A percentile compares a stretch with the other conserved stretches of the same genome.
Evolutionary conservation across 2,888 invertebrate species (phyloP).

Genomic region (Cataglyphis albicans): DNA sequence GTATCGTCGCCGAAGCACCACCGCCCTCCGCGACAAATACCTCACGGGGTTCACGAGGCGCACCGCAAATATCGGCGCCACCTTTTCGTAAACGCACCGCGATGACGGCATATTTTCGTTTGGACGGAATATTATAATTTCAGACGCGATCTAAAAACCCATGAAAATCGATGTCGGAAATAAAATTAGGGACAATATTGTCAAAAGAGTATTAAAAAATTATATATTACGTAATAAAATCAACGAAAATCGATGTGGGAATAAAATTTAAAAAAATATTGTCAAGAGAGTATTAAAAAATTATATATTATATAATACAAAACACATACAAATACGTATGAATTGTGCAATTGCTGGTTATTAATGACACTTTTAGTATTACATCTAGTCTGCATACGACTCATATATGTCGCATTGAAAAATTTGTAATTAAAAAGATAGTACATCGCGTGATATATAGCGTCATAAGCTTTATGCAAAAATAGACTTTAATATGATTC

Average conservation of each 20-base stretch:
- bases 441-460: not conserved
- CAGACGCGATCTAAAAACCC: not conserved
- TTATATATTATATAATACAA: not conserved
- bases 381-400: not conserved
- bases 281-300: not conserved
- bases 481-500: not conserved
- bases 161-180: not conserved
- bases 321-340: not conserved
- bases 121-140: not conserved
- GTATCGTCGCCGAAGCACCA: conserved; percentile 57
- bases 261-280: not conserved
- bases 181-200: not conserved
- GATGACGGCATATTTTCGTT: not conserved
- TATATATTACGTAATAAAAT: not conserved
- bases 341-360: not conserved
- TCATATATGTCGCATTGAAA: not conserved
- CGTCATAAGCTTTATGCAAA: not conserved
- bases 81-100: conserved; percentile 70
- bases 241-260: too few species aligned
- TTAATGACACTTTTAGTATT: not conserved
- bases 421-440: not conserved
- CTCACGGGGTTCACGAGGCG: conserved; percentile 62
- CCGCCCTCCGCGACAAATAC: conserved; percentile 51
- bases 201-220: not conserved
- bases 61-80: conserved; percentile 72